Percentiles rank a stretch among this genome's conserved stretches.
Conservation (phyloP, 30 jellyfish, hydroid and myxozoan genomes). For the Aurelia coerulea region DNA sequence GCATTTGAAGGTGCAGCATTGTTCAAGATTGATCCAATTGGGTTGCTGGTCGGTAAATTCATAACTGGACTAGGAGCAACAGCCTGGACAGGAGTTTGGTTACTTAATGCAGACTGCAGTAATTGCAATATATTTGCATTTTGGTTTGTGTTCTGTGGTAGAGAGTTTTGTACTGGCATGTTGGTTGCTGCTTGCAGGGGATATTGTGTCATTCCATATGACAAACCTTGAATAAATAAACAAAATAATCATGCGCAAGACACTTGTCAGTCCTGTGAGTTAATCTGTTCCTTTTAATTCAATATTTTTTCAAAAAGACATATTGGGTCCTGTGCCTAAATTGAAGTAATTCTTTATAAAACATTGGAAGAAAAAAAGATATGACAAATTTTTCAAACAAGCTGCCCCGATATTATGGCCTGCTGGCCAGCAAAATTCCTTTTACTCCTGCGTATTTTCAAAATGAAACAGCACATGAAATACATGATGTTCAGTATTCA, state of each 20-base stretch:
- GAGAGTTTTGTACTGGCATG: conserved; percentile 10
- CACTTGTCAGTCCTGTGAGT: background rate
- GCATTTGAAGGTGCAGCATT: conserved; percentile 5
- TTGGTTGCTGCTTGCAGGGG: background rate
- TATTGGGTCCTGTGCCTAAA: no score
- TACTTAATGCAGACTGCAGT: conserved; percentile 50
- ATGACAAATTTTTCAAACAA: no score
- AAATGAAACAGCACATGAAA: no score
- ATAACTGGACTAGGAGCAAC: conserved; percentile 5
- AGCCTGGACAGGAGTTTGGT: conserved; percentile 16
- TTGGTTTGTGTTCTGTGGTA: conserved; percentile 31
- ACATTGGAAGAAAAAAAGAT: no score
- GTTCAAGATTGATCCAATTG: conserved; percentile 26
- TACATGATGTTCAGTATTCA: no score
- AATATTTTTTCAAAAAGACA: background rate
- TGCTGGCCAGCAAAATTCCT: no score
- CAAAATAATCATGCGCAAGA: background rate
- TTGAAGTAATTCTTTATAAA: no score
- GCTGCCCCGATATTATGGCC: no score
- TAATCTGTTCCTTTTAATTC: background rate
- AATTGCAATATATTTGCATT: conserved; percentile 31
- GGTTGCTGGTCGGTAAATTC: conserved; percentile 2
- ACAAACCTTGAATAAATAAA: background rate
- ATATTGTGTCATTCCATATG: conserved; percentile 15
- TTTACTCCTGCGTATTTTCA: no score